Conservation (phyloP, 2,797 vertebrate species). For the Sternotherus odoratus region DNA sequence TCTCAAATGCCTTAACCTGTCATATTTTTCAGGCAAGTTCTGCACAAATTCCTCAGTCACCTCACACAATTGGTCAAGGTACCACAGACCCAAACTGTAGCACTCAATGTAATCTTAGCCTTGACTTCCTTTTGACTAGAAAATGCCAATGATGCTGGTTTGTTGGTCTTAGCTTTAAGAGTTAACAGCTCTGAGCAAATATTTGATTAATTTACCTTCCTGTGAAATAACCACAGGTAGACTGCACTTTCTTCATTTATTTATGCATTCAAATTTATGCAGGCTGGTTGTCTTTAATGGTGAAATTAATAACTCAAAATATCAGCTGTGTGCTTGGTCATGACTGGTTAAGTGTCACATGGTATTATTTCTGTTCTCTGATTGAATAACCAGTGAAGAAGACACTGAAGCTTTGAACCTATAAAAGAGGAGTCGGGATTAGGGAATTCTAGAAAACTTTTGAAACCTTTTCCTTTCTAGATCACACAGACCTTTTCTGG, state of each 20-base stretch:
- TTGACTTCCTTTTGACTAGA: not conserved
- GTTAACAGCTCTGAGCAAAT: not conserved
- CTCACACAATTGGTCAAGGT: not conserved
- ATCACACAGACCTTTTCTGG: not conserved
- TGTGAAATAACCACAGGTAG: not conserved
- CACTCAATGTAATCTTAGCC: fast-evolving
- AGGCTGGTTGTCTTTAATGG: conserved; percentile 42
- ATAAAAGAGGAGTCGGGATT: not conserved
- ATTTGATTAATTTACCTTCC: not conserved
- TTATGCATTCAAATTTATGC: not conserved
- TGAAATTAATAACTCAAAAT: conserved; percentile 46
- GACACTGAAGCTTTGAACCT: not conserved
- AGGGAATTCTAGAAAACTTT: not conserved
- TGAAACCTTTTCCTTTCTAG: not conserved
- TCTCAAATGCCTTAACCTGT: not conserved
- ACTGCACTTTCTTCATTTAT: not conserved
- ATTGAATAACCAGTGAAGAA: not conserved
- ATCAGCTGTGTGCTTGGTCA: conserved; percentile 8
- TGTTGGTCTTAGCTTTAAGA: not conserved
- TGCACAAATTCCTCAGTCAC: not conserved
- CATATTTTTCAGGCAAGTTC: not conserved
- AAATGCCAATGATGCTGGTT: not conserved
- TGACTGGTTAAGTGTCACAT: not conserved
- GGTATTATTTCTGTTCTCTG: not conserved
- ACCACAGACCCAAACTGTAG: not conserved